These are phyloP conservation scores for Amiota mariae DNA, from an alignment of 2,888 invertebrate species.

Conservation along the genomic window DNA sequence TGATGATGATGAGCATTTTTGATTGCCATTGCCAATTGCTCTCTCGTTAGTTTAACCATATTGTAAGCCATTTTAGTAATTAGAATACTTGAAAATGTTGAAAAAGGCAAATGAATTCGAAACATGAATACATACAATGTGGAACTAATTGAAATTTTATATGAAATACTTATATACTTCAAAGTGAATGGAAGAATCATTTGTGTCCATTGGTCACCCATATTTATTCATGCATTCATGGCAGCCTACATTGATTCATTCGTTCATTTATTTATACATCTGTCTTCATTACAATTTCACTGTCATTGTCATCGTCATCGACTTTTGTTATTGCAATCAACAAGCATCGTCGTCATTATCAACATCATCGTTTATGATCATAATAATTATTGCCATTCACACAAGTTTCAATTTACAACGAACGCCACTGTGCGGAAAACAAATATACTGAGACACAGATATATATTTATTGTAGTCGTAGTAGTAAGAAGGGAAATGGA, in stretches of 20 bases:
- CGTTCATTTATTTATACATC: background rate
- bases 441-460: background rate
- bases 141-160: conserved; percentile 15
- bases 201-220: too few species aligned
- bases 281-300: background rate
- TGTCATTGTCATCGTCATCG: conserved; percentile 35
- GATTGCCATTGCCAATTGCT: conserved; percentile 7
- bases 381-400: conserved; percentile 34
- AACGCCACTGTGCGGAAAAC: background rate
- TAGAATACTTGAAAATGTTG: conserved; percentile 35
- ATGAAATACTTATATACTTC: background rate
- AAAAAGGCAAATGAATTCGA: background rate
- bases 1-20: background rate
- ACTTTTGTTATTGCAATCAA: conserved; percentile 18
- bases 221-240: background rate
- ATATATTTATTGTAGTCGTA: too few species aligned
- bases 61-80: conserved; percentile 43
- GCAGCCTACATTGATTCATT: background rate
- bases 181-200: too few species aligned
- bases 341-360: conserved; percentile 29
- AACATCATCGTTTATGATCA: conserved; percentile 24
- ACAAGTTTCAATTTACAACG: conserved; percentile 41
- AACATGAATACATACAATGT: too few species aligned
- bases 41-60: background rate
- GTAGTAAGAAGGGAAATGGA: too few species aligned